Conservation (phyloP, 2,888 invertebrate species). For the Agonopterix heracliana region DNA sequence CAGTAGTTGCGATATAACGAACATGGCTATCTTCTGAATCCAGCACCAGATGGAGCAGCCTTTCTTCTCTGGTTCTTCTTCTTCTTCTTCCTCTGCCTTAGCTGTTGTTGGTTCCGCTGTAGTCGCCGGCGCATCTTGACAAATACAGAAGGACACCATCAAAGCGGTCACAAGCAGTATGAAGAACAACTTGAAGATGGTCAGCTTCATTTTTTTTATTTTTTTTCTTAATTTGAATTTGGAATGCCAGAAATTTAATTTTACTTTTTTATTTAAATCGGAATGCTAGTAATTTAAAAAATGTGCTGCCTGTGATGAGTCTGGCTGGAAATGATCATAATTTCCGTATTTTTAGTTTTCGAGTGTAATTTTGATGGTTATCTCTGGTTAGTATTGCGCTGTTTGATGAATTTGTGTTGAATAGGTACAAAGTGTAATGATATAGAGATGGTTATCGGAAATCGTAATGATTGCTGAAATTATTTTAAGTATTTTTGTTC, state of each 20-base stretch:
- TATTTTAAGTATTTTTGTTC: too few species aligned
- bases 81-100: conserved; percentile 52
- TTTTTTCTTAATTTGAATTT: neutral
- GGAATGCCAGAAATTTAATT: neutral
- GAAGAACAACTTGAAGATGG: neutral
- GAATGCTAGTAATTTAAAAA: neutral
- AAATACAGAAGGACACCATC: conserved; percentile 28
- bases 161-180: neutral
- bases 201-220: conserved; percentile 1
- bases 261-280: neutral
- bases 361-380: neutral
- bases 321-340: neutral
- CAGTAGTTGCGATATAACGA: conserved; percentile 63
- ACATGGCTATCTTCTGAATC: conserved; percentile 72
- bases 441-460: too few species aligned
- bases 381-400: neutral
- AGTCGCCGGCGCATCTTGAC: conserved; percentile 48
- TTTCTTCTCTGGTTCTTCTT: conserved; percentile 51
- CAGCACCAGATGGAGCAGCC: conserved; percentile 72
- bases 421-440: too few species aligned
- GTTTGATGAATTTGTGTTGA: neutral
- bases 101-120: conserved; percentile 35
- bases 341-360: neutral
- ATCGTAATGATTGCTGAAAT: too few species aligned
- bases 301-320: neutral